Conservation (phyloP, 2,113 vertebrate species). For the Tylochromis polylepis region DNA sequence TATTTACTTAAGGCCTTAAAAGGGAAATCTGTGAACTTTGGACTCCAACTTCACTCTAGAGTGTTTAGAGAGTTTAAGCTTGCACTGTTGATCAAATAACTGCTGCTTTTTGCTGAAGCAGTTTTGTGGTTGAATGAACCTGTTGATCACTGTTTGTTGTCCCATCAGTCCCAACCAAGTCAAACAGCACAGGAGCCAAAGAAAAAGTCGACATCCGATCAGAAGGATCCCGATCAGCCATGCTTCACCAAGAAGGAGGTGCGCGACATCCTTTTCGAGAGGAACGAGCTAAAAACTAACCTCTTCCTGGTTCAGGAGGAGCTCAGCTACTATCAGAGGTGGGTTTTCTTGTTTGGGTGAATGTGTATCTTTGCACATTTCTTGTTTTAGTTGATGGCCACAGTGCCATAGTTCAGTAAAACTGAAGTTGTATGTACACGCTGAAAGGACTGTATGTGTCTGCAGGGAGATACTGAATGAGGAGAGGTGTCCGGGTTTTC, state of each 20-base stretch:
- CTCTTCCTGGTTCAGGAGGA: constrained; percentile 95
- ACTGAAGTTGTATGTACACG: not conserved
- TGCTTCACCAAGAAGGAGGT: constrained; percentile 89
- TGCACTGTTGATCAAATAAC: not conserved
- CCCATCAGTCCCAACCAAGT: constrained; percentile 41
- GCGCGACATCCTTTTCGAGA: constrained; percentile 88
- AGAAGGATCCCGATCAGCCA: constrained; percentile 68
- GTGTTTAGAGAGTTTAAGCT: not conserved
- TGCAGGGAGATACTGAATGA: constrained; percentile 88
- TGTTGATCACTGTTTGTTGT: not conserved
- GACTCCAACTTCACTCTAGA: not conserved
- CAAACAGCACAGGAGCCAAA: constrained; percentile 1
- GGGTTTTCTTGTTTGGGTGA: not conserved
- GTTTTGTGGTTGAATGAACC: not conserved
- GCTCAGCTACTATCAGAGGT: constrained; percentile 91
- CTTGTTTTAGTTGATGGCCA: not conserved
- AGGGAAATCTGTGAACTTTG: not conserved
- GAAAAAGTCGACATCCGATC: constrained; percentile 48
- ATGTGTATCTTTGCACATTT: not conserved
- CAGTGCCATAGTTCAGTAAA: not conserved
- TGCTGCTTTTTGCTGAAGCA: not conserved
- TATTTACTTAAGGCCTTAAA: not conserved
- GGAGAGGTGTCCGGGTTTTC: constrained; percentile 82
- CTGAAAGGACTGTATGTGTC: not conserved
- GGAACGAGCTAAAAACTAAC: constrained; percentile 93